phyloP scores from a whole-genome alignment of 2,113 vertebrate species.

The Caretta caretta region DNA sequence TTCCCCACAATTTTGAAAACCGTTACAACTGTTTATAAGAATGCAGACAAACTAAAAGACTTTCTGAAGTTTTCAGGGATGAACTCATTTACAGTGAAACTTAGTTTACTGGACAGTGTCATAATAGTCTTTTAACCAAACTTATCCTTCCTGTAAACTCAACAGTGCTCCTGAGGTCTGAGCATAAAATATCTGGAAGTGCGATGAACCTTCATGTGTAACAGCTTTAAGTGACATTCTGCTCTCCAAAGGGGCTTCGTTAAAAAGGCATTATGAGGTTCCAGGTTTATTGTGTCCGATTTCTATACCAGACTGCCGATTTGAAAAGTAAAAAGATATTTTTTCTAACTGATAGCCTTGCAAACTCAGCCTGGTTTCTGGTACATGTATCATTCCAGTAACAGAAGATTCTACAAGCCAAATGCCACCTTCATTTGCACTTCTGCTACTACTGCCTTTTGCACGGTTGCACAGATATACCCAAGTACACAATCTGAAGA shows the following conservation, averaged over 20 bases:
- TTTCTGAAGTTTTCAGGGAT: background rate
- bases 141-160: background rate
- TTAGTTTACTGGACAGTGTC: background rate
- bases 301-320: background rate
- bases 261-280: background rate
- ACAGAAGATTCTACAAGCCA: background rate
- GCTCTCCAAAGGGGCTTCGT: background rate
- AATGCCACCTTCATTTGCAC: background rate
- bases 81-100: background rate
- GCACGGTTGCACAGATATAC: background rate
- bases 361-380: background rate
- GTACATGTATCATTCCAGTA: background rate
- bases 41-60: background rate
- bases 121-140: background rate
- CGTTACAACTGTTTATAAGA: background rate
- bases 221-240: background rate
- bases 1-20: background rate
- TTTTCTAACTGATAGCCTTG: background rate
- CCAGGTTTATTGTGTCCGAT: background rate
- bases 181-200: background rate
- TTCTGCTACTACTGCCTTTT: background rate
- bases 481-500: background rate
- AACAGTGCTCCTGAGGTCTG: background rate
- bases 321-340: background rate
- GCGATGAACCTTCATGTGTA: rapidly evolving